Evolutionary conservation across 2,888 invertebrate species (phyloP), one percentile per base, ranked within the genome.

Genomic region (Trachelus troglodyta): DNA sequence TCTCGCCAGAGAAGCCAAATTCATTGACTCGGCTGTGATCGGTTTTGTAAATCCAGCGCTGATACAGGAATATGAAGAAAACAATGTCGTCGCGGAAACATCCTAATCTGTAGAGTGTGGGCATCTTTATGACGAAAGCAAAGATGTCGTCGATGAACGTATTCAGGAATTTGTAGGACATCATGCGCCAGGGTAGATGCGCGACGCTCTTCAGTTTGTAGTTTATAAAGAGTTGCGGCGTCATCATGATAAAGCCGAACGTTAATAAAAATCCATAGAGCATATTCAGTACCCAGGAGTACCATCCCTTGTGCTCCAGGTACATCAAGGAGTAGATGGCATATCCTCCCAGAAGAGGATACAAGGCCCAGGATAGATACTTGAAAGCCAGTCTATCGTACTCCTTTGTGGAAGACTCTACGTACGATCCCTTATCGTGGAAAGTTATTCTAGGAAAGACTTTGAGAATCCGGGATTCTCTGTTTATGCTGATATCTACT

Each of bases 201-300:
- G 99, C 99, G 1, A 99, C 99, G 31, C 99, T 99, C 91, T 99
- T 99, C 86, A 99, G 92, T 92, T 99, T 99, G 93, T 99, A 99
- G 93, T 99, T 99, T 86, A 99, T 99, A 91, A 99, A 99, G 81
- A 99, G 93, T 92, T 99, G 99, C 11, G 99, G 99, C n/a, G 99
- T 99, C 99, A 99, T 99, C 97, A 99, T 98, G 79, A 99, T 99
- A 91, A 99, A 99, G 81, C 99, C 98, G 92, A 99, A 99, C 2
- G 99, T 99, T 79, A 99, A 93, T 79, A 99, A 93, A 92, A 98
- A 99, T 77, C 99, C 99, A 92, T 99, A 99, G 81, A 99, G 94
- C 96, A 99, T 97, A 90, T 96, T 97, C 40, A 99, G 94, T 69
- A 98, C 94, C 93, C 98, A 99, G 15, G 99, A 99, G 92, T 99